Conservation (phyloP, 2,888 invertebrate genomes). For the Liposcelis brunnea region DNA sequence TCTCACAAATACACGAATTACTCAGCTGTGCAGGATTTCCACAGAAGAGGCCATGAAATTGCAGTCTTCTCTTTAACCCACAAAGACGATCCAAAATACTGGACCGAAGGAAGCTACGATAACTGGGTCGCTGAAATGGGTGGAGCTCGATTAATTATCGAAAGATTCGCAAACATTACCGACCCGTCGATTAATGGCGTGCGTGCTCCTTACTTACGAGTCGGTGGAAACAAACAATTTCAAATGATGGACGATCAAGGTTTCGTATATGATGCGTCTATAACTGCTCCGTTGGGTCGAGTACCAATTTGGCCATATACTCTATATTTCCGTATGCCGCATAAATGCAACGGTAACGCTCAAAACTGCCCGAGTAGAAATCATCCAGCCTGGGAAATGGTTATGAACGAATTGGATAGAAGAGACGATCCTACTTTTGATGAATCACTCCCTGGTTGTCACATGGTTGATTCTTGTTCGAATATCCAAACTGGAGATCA, state of each 20-base stretch:
- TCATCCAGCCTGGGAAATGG: conserved; percentile 93
- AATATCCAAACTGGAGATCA: conserved; percentile 84
- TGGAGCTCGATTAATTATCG: conserved; percentile 68
- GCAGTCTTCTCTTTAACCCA: conserved; percentile 82
- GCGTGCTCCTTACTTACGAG: conserved; percentile 73
- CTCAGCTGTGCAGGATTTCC: conserved; percentile 74
- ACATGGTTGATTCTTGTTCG: conserved; percentile 87
- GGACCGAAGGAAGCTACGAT: conserved; percentile 72
- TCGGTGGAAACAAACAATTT: conserved; percentile 88
- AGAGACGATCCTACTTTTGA: conserved; percentile 88
- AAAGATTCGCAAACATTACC: conserved; percentile 80
- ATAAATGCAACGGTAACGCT: conserved; percentile 86
- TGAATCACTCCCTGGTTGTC: conserved; percentile 83
- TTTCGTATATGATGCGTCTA: conserved; percentile 87
- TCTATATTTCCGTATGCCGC: conserved; percentile 89
- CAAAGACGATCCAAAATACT: conserved; percentile 82
- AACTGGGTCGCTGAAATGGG: conserved; percentile 94
- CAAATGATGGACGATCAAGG: conserved; percentile 95
- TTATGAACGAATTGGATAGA: conserved; percentile 86
- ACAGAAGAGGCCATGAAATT: conserved; percentile 80
- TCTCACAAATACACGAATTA: conserved; percentile 88
- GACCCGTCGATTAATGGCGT: conserved; percentile 80
- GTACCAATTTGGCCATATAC: conserved; percentile 97
- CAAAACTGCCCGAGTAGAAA: conserved; percentile 77
- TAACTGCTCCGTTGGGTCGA: conserved; percentile 72